Base-by-base conservation (phyloP, 2,888 invertebrate genomes). In the Acronicta aceris region DNA sequence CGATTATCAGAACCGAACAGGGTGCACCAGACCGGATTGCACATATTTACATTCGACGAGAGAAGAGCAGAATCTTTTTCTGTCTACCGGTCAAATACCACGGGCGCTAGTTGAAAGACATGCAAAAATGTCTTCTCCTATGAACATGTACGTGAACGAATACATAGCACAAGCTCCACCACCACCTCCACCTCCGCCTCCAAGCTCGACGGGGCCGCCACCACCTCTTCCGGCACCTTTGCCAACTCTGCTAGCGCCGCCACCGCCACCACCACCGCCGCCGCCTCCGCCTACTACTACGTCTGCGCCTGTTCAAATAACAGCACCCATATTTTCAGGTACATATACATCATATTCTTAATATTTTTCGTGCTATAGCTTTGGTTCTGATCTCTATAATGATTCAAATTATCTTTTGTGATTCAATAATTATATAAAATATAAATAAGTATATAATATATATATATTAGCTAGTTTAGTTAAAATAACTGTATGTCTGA, bases 1-100 rank as follows among this genome's bases (percentile, higher is more conserved):
- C 76, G 89, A 94, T 59, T 88, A 81, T 66, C 94, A 94, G 75
- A 94, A 94, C 59, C 82, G 85, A 48, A 77, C 84, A 9, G 89
- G 89, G 5, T 94, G 94, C 59, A 77, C 65, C 1, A 78, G 91
- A 42, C 82, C 85, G 30, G 86, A 86, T 52, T 93, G 94, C 61
- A 87, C 85, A 0, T 94, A 88, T 69, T 75, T 93, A 6, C 93
- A 93, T 47, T 78, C 89, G 0, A 84, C 88, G 0, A 85, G 85
- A 41, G 91, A 92, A 36, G 93, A 94, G 30, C 82, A 92, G 56
- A 86, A 76, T 51, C 70, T 87, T 6, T 93, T 93, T 75, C 58
- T 85, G 7, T 76, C 81, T 0, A 79, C 80, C 0, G 90, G 89
- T 0, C 81, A 85, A 60, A 80, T 92, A 53, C 94, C 94, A 1